A percentile compares a stretch with the other conserved stretches of the same genome.
Evolutionary conservation across 2,888 invertebrate genomes (phyloP).

Genomic region (Chrysomela aeneicollis): DNA sequence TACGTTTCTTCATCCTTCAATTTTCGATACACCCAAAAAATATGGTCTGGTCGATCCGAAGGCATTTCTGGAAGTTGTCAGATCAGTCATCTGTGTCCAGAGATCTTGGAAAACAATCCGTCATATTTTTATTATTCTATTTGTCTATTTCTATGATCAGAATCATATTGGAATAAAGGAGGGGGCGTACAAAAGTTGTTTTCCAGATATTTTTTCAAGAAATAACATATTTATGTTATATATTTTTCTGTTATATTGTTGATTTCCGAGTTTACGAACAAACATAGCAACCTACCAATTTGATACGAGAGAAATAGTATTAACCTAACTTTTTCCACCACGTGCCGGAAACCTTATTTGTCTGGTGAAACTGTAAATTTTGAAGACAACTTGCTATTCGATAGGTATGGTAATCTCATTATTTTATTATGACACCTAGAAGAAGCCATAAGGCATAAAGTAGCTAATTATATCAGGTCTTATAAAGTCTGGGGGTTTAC

Average conservation of each 20-base stretch:
- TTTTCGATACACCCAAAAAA: too few species aligned
- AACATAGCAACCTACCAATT: too few species aligned
- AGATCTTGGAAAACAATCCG: too few species aligned
- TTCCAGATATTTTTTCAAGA: neutral
- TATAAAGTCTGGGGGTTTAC: neutral
- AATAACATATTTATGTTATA: neutral
- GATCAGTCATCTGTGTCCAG: too few species aligned
- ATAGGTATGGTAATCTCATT: neutral
- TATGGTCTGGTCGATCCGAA: too few species aligned
- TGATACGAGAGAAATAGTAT: neutral
- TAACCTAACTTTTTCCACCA: constrained; percentile 34
- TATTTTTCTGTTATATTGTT: too few species aligned
- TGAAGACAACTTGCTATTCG: neutral
- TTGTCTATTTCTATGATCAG: too few species aligned
- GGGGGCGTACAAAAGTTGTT: neutral
- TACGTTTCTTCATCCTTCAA: too few species aligned
- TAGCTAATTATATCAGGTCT: neutral
- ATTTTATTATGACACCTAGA: neutral
- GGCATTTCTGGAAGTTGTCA: too few species aligned
- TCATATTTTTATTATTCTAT: too few species aligned
- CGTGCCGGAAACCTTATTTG: constrained; percentile 25
- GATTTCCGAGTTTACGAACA: too few species aligned
- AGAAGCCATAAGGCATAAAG: neutral
- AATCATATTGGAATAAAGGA: neutral
- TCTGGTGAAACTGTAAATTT: constrained; percentile 18